Evolutionary conservation across 2,797 vertebrate genomes (phyloP), one percentile per base, ranked within the genome.

Genomic region (Setipinna tenuifilis): DNA sequence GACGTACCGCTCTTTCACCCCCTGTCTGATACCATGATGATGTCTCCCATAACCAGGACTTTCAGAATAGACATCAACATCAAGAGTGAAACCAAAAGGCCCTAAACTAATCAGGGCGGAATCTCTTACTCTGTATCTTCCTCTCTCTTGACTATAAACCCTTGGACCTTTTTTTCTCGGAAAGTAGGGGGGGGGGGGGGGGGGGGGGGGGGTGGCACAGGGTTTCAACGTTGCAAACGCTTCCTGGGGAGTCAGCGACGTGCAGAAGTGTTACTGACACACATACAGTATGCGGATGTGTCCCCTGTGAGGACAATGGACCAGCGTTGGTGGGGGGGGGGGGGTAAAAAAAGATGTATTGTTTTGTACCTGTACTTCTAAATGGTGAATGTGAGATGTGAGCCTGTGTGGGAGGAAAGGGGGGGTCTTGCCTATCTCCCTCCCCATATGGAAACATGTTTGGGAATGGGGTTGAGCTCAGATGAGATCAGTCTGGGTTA

Each of bases 331-430:
- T 48, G 46, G 46, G 4, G 7, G 50, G 2, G 7, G 50, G 50
- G 14, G 14, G 7, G 7, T 54, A 54, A 16, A 75, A 35, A 75
- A 41, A 17, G 68, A 75, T 35, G 68, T 35, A 75, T 31, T 75
- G 16, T 75, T 68, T 35, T 75, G 28, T 75, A 75, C 68, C 68
- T 41, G 68, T 17, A 31, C 68, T 41, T 75, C 68, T 28, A 6
- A 35, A 35, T 35, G 68, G 68, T 5, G 68, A 75, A 41, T 75
- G 68, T 75, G 68, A 75, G 68, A 75, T 75, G 35, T 28, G n/a
- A n/a, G n/a, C 31, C 0, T 59, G 9, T 59, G 19, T 19, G 31
- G 16, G 28, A 28, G 31, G 68, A 1, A 17, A 21, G 17, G 11
- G 19, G 19, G 6, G 58, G 19, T 59, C 58, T 35, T 35, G 68